Percentiles rank a stretch among this genome's conserved stretches.
Conservation (phyloP, 2,797 vertebrate species). For the Esox masquinongy region DNA sequence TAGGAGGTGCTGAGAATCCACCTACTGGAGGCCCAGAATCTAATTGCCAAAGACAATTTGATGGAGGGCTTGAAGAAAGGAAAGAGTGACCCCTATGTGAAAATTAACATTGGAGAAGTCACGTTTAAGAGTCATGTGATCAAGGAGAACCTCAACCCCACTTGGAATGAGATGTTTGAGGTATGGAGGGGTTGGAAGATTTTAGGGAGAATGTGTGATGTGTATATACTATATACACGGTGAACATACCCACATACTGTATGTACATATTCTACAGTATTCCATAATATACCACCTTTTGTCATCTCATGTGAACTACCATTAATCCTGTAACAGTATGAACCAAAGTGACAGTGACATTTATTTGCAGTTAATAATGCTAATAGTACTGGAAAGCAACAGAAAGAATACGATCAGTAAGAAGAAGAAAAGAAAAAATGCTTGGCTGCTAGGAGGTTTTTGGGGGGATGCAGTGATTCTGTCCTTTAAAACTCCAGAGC, state of each 20-base stretch:
- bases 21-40: slow-evolving; percentile 84
- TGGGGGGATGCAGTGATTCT: no score
- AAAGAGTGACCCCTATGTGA: slow-evolving; percentile 91
- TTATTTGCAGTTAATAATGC: no score
- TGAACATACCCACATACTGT: not conserved
- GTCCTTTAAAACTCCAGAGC: no score
- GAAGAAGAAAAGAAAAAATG: no score
- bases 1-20: slow-evolving; percentile 87
- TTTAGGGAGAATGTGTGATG: not conserved
- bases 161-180: slow-evolving; percentile 92
- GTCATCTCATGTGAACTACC: not conserved
- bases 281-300: not conserved
- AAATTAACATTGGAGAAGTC: slow-evolving; percentile 72
- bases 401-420: no score
- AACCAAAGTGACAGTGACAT: no score
- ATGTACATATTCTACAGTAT: not conserved
- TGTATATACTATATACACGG: not conserved
- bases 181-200: slow-evolving; percentile 56
- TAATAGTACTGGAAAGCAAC: no score
- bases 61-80: slow-evolving; percentile 82
- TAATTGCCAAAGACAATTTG: slow-evolving; percentile 87
- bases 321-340: no score
- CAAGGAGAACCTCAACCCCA: slow-evolving; percentile 86
- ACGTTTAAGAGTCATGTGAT: slow-evolving; percentile 82
- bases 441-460: no score